These are phyloP conservation scores for Caenorhabditis tropicalis DNA, from an alignment of 1,140 invertebrate species.

Conservation along the genomic window DNA sequence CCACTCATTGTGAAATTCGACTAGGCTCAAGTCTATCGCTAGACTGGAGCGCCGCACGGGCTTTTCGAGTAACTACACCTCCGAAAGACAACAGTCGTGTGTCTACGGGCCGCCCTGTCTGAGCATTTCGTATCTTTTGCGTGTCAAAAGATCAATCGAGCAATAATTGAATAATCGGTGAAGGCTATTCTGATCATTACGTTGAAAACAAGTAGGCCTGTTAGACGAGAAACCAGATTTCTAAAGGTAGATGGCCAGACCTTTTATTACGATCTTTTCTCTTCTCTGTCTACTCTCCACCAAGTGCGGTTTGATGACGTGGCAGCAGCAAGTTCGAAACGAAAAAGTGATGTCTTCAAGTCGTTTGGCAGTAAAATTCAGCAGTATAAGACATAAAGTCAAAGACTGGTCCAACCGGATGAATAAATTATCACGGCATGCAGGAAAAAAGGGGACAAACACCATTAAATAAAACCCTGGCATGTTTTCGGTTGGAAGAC, in stretches of 20 bases:
- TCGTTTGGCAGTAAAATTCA: background rate
- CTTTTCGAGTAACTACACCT: background rate
- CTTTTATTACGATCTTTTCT: conserved; percentile 5
- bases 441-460: background rate
- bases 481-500: background rate
- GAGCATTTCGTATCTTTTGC: background rate
- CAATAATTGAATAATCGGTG: too few relatives aligned
- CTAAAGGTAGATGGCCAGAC: background rate
- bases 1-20: conserved; percentile 19
- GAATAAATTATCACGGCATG: conserved; percentile 40
- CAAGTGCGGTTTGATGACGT: background rate
- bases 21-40: conserved; percentile 12
- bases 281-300: background rate
- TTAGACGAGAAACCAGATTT: conserved; percentile 20
- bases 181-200: too few relatives aligned
- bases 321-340: background rate
- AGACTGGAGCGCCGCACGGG: background rate
- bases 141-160: background rate
- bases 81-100: background rate
- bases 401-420: conserved; percentile 23
- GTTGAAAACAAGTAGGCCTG: conserved; percentile 28
- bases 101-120: background rate
- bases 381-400: background rate
- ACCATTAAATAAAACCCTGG: conserved; percentile 27
- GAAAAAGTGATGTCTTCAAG: background rate